These are phyloP conservation scores for Strigops habroptila DNA, from an alignment of 2,113 vertebrate genomes.

Conservation along the genomic window DNA sequence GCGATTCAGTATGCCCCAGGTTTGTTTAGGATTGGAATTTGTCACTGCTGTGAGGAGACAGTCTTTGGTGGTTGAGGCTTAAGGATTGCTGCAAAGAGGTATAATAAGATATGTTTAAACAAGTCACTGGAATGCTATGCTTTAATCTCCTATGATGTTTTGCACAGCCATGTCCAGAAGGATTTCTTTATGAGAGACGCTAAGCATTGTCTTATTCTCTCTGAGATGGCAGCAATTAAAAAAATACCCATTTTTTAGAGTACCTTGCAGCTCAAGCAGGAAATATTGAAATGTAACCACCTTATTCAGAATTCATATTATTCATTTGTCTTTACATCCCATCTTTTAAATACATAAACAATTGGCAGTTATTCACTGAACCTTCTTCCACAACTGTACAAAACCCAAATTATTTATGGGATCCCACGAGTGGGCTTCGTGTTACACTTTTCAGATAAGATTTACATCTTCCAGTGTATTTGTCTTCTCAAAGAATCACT, in stretches of 20 bases:
- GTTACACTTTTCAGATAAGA: conserved; percentile 28
- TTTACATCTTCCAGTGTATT: conserved; percentile 21
- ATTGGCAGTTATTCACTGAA: background rate
- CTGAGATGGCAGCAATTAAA: background rate
- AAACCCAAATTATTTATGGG: background rate
- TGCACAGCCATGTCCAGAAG: conserved; percentile 25
- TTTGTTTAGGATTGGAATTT: conserved; percentile 29
- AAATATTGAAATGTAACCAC: background rate
- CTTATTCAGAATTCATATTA: background rate
- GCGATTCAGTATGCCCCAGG: background rate
- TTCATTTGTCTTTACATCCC: background rate
- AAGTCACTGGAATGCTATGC: conserved; percentile 48
- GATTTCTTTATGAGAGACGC: conserved; percentile 32
- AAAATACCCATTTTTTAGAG: background rate
- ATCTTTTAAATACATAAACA: background rate
- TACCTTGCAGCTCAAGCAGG: background rate
- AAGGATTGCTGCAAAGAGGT: conserved; percentile 46
- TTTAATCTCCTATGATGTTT: conserved; percentile 39
- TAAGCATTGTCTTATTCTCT: background rate
- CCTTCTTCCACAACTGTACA: background rate
- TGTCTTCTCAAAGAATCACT: conserved; percentile 39
- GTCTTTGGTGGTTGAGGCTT: conserved; percentile 31
- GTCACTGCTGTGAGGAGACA: conserved; percentile 29
- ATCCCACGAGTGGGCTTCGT: background rate
- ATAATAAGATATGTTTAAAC: conserved; percentile 53